phyloP scores from a whole-genome alignment of 2,113 vertebrate genomes.

The Spea bombifrons region DNA sequence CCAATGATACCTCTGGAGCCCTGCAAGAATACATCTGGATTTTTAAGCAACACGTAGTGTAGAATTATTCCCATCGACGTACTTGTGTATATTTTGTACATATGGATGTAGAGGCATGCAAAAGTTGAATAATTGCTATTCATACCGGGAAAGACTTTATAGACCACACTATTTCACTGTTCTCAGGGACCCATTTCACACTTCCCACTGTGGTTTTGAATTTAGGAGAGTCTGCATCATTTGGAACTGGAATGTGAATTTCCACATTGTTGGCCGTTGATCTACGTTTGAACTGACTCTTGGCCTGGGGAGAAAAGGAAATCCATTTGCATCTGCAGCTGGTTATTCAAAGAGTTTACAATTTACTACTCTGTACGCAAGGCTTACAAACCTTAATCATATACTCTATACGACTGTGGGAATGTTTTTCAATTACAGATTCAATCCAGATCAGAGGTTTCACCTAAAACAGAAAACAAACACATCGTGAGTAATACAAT shows the following conservation, averaged over 20 bases:
- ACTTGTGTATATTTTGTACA: no score
- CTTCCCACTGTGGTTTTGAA: conserved; percentile 98
- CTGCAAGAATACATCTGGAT: no score
- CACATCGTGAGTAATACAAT: no score
- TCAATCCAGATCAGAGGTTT: conserved; percentile 98
- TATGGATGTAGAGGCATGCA: no score
- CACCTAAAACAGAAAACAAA: conserved; percentile 65
- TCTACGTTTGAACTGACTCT: conserved; percentile 94
- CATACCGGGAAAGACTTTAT: conserved; percentile 97
- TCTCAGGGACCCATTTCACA: conserved; percentile 98
- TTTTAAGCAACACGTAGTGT: no score
- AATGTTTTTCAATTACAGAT: conserved; percentile 97
- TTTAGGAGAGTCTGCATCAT: conserved; percentile 94
- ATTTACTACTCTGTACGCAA: background rate
- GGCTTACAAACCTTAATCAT: conserved; percentile 86
- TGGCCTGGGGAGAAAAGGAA: conserved; percentile 69
- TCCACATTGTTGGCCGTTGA: conserved; percentile 98
- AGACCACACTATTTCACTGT: conserved; percentile 97
- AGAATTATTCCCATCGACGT: no score
- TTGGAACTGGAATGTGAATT: conserved; percentile 97
- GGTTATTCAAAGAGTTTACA: no score
- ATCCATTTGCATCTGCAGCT: background rate
- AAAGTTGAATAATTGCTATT: background rate
- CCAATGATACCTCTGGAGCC: no score
- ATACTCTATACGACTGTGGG: conserved; percentile 96